These are phyloP conservation scores for Pseudochirops cupreus DNA, from an alignment of 2,797 vertebrate genomes.

Conservation along the genomic window DNA sequence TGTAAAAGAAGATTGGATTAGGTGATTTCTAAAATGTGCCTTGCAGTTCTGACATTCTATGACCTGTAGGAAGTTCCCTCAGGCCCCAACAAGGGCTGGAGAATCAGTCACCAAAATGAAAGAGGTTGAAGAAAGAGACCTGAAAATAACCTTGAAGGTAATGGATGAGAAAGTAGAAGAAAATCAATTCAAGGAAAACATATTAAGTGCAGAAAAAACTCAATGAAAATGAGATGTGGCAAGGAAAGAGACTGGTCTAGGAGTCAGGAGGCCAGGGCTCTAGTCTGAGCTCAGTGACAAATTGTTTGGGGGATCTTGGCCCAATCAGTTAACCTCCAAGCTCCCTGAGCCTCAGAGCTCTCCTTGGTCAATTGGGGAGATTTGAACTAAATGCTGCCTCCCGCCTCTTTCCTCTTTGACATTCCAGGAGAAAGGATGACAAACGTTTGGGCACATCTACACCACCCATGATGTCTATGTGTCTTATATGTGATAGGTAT, in stretches of 20 bases:
- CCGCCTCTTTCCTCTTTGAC: constrained; percentile 21
- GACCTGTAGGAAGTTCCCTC: constrained; percentile 43
- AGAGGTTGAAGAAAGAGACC: constrained; percentile 65
- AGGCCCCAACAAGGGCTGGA: constrained; percentile 65
- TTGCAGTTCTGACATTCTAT: background rate
- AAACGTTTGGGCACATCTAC: background rate
- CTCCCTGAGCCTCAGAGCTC: background rate
- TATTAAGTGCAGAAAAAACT: constrained; percentile 75
- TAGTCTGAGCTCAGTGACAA: background rate
- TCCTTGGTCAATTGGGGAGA: constrained; percentile 33
- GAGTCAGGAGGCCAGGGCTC: constrained; percentile 4
- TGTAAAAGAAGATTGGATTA: constrained; percentile 10
- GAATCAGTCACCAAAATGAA: constrained; percentile 75
- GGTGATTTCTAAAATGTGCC: constrained; percentile 39
- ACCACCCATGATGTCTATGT: background rate
- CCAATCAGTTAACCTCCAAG: background rate
- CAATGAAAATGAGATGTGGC: constrained; percentile 53
- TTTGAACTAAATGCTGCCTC: background rate
- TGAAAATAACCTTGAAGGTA: constrained; percentile 80
- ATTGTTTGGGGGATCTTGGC: constrained; percentile 14
- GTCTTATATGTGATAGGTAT: background rate
- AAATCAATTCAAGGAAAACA: constrained; percentile 80
- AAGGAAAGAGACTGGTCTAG: background rate
- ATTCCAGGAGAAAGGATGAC: background rate
- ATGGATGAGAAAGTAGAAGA: constrained; percentile 74